phyloP scores from a whole-genome alignment of 35 echinoderm and acorn worm species.

The Anneissia japonica region DNA sequence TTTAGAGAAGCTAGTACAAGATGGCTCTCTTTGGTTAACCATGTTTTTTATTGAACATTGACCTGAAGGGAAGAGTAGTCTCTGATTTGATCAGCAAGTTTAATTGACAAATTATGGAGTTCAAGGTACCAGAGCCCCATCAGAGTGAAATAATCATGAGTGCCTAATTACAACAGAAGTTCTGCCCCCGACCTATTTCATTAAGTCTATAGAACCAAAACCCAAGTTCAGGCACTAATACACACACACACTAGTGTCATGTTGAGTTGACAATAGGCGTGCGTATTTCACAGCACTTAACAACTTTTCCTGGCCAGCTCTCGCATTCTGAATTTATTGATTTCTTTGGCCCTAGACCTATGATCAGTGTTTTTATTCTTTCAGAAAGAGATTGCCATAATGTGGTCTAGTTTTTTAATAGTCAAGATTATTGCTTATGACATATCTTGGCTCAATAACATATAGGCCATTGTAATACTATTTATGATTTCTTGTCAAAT shows the following conservation, averaged over 20 bases:
- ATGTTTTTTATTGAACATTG: not conserved
- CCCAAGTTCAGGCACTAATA: not conserved
- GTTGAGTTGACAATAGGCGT: not conserved
- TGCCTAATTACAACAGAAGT: not conserved
- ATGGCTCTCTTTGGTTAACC: not conserved
- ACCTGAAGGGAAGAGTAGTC: not conserved
- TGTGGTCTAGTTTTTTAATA: too few relatives aligned
- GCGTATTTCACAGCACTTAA: too few relatives aligned
- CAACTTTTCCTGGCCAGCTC: too few relatives aligned
- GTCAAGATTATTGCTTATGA: too few relatives aligned
- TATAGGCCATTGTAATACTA: too few relatives aligned
- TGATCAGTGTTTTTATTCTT: too few relatives aligned
- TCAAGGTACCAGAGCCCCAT: not conserved
- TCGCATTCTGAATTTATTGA: too few relatives aligned
- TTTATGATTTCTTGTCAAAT: too few relatives aligned
- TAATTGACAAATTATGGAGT: not conserved
- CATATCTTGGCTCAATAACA: too few relatives aligned
- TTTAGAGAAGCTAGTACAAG: not conserved
- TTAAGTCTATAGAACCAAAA: not conserved
- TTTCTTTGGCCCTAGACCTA: too few relatives aligned
- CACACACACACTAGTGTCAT: not conserved
- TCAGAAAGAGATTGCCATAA: too few relatives aligned
- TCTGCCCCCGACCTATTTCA: not conserved
- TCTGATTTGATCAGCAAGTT: not conserved
- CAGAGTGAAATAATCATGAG: not conserved